Base-by-base conservation (phyloP, 2,113 vertebrate species). In the Excalfactoria chinensis region DNA sequence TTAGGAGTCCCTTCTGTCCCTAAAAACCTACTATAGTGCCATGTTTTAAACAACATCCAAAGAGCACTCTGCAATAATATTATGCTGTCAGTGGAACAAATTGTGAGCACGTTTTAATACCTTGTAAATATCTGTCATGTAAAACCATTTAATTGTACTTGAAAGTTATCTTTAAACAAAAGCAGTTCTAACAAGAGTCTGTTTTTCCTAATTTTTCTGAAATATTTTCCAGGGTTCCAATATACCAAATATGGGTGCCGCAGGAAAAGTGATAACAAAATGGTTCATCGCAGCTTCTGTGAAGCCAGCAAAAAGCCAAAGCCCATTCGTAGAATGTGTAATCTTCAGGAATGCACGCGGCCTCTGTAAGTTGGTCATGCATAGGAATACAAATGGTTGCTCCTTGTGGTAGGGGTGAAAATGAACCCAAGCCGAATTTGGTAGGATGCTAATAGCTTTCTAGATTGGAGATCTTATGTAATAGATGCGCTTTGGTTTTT, bases 221-320 rank as follows among this genome's bases (percentile, higher is more conserved):
- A 18, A 8, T 28, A 23, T 49, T 72, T 56, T 59, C 84, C 84
- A 99, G 99, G 99, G 71, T 99, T 98, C 84, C 99, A 99, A 85
- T 99, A 98, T 92, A 99, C 99, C 69, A 99, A 99, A 73, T 99
- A 99, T 0, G 99, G 99, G 11, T 99, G 99, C 90, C 98, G 99
- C 30, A 98, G 99, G 96, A 99, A 99, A 89, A 99, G 98, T 1
- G 99, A 99, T 93, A 99, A 97, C 86, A 99, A 99, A 96, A 99
- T 99, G 99, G 98, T 99, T 59, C 98, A 99, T 59, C 98, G 98
- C 43, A 98, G 98, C 73, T 99, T 99, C 97, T 99, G 99, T 63
- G 99, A 99, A 37, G 96, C 98, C 91, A 98, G 93, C 95, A 99
- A 98, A 90, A 99, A 99, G 85, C 99, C 99, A 0, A 99, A 99